Percentiles rank a stretch among this genome's conserved stretches.
phyloP scores from a whole-genome alignment of 2,888 invertebrate genomes.

The Agriopis leucophaearia region DNA sequence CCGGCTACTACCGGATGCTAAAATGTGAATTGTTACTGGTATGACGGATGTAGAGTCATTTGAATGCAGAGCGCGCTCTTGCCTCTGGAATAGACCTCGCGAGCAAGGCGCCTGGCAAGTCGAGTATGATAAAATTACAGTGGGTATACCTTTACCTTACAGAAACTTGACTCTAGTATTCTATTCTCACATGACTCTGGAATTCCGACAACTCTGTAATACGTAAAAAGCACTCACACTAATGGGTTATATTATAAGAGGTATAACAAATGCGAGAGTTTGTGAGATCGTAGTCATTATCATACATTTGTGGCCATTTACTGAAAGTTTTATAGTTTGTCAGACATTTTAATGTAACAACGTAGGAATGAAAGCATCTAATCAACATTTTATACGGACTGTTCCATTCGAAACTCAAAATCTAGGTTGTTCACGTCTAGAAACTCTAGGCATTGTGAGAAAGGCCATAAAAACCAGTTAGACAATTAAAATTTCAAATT shows the following conservation, averaged over 20 bases:
- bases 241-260: neutral
- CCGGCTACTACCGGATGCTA: constrained; percentile 68
- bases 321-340: neutral
- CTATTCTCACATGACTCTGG: constrained; percentile 11
- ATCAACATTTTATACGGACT: neutral
- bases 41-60: constrained; percentile 78
- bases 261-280: constrained; percentile 2
- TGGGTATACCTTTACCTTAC: neutral
- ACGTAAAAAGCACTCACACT: constrained; percentile 2
- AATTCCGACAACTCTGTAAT: neutral
- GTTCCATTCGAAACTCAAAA: neutral
- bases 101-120: constrained; percentile 44
- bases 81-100: constrained; percentile 41
- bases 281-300: constrained; percentile 1
- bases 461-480: constrained; percentile 49
- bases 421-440: constrained; percentile 7
- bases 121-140: constrained; percentile 2
- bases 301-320: constrained; percentile 6
- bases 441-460: constrained; percentile 52
- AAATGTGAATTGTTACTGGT: constrained; percentile 66
- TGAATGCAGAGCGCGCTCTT: constrained; percentile 71
- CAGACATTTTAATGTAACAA: constrained; percentile 4
- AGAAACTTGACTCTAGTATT: constrained; percentile 43
- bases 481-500: constrained; percentile 1
- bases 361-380: constrained; percentile 3